Conservation (phyloP, 2,797 vertebrate species). For the Poecilia velifera region DNA sequence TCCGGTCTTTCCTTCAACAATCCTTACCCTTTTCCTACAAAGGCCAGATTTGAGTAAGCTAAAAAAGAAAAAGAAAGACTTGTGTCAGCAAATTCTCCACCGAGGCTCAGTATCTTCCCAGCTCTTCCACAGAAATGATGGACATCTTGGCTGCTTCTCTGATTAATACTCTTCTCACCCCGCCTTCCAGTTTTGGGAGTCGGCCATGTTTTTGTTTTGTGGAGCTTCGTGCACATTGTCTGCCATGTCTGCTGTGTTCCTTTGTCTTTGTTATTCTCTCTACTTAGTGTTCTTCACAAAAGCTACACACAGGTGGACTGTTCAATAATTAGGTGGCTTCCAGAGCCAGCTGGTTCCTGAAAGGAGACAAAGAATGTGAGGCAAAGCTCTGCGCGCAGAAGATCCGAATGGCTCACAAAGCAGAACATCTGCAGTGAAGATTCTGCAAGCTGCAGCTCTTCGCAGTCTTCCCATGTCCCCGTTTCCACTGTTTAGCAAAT, state of each 20-base stretch:
- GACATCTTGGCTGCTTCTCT: neutral
- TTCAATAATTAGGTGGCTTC: neutral
- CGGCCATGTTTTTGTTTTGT: neutral
- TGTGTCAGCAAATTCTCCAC: neutral
- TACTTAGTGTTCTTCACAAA: no score
- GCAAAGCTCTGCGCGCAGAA: constrained; percentile 1
- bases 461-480: constrained; percentile 64
- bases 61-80: neutral
- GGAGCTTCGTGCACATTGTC: neutral
- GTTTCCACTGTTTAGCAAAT: constrained; percentile 78
- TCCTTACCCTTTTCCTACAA: neutral
- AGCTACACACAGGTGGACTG: no score
- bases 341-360: neutral
- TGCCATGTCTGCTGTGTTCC: neutral
- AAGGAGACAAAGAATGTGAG: neutral
- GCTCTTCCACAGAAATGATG: neutral
- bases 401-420: constrained; percentile 41
- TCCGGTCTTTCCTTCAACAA: neutral
- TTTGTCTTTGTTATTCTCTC: neutral
- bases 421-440: constrained; percentile 42
- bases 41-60: neutral
- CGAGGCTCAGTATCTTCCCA: neutral
- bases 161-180: neutral
- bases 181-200: neutral
- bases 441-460: constrained; percentile 40